Base-by-base conservation (phyloP, 1,140 invertebrate species). In the Rhyacophila brunnea region DNA sequence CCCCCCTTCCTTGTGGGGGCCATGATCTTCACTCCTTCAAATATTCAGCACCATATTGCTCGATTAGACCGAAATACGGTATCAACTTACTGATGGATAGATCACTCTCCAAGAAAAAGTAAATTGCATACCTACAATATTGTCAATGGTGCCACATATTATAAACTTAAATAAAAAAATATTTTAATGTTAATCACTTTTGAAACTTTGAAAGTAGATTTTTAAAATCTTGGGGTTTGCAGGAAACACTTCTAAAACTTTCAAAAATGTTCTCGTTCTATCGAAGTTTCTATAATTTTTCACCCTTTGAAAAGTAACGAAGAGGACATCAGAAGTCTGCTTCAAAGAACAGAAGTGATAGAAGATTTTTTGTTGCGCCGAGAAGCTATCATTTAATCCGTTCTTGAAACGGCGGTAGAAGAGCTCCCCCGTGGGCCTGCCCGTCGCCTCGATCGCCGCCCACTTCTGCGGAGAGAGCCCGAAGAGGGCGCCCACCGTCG, bases 321-420 rank as follows among this genome's bases (percentile, higher is more conserved):
- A 63, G 17, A 63, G 40, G 3, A 46, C 20, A 20, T 58, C 55
- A 6, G 43, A 46, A n/a, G n/a, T 55, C 36, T 47, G 38, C 4
- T 23, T 46, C 13, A 5, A 17, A 13, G 19, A 32, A 43, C 61
- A 63, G 23, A 58, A 55, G 17, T 47, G 15, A 43, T 63, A 63
- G 19, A 63, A 63, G 28, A 63, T 18, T 45, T 50, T 28, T 50
- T 63, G 61, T 56, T 63, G 17, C 14, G 36, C n/a, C 5, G 36
- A 18, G 44, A 54, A 58, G n/a, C 9, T 50, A 18, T 54, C 17
- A 7, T 54, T 35, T 1, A 63, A n/a, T 6, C 61, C 61, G 14
- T 42, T 14, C 32, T 50, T 58, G 44, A 58, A 63, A 1, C 38
- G 38, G 40, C 56, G 51, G 28, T 50, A 63, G 34, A 58, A 63